Evolutionary conservation across 2,888 invertebrate genomes (phyloP).

Genomic region (Axea sp.): DNA sequence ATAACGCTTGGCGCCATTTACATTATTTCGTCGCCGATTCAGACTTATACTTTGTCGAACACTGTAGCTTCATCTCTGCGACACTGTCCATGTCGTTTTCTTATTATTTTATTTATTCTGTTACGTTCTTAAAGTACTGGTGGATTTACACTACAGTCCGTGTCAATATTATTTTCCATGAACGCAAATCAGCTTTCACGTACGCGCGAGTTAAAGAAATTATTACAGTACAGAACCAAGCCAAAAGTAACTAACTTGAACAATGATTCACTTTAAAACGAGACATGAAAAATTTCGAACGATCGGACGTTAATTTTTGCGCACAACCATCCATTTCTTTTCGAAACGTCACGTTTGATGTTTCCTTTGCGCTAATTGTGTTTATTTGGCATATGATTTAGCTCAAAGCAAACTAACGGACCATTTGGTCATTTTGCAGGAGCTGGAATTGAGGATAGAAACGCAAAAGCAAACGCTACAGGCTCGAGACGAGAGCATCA

Average conservation of each 20-base stretch:
- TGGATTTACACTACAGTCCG: too few relatives aligned
- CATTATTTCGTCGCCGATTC: conserved; percentile 47
- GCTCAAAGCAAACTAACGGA: conserved; percentile 21
- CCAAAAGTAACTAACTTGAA: too few relatives aligned
- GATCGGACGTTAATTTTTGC: conserved; percentile 6
- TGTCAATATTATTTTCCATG: too few relatives aligned
- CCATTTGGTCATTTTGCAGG: conserved; percentile 81
- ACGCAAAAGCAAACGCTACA: conserved; percentile 98
- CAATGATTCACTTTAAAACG: too few relatives aligned
- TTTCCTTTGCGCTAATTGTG: conserved; percentile 29
- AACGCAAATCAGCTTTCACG: too few relatives aligned
- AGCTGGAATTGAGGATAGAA: conserved; percentile 97
- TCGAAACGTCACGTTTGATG: conserved; percentile 45
- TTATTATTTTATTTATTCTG: too few relatives aligned
- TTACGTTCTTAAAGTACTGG: too few relatives aligned
- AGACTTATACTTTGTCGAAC: conserved; percentile 44
- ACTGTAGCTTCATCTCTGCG: conserved; percentile 50
- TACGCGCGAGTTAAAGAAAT: too few relatives aligned
- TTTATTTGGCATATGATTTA: neutral
- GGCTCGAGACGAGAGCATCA: conserved; percentile 98
- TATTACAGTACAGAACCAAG: too few relatives aligned
- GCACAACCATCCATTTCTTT: conserved; percentile 55
- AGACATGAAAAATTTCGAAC: too few relatives aligned
- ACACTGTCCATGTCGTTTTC: conserved; percentile 40
- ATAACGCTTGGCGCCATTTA: conserved; percentile 66